phyloP scores from a whole-genome alignment of 2,888 invertebrate genomes.

The Platycheirus albimanus region DNA sequence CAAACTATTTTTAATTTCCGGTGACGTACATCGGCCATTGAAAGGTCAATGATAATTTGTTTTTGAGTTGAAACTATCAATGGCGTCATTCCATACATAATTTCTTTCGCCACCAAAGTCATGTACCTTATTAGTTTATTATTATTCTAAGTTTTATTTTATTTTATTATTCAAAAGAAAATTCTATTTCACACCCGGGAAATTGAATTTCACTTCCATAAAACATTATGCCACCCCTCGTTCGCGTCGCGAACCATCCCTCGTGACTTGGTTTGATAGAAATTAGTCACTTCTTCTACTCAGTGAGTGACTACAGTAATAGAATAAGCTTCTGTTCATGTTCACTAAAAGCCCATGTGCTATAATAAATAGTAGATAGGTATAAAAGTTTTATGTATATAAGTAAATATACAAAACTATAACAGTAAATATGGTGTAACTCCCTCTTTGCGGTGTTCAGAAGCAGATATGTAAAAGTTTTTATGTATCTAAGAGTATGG shows the following conservation, averaged over 20 bases:
- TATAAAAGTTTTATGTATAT: too few relatives aligned
- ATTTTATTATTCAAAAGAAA: neutral
- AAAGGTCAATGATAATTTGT: slow-evolving; percentile 62
- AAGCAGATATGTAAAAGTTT: too few relatives aligned
- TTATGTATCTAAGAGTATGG: slow-evolving; percentile 1
- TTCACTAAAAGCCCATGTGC: slow-evolving; percentile 25
- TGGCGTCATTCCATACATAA: slow-evolving; percentile 42
- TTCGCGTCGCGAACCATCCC: too few relatives aligned
- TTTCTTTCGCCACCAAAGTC: slow-evolving; percentile 6
- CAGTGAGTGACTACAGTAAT: slow-evolving; percentile 28
- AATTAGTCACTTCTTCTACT: slow-evolving; percentile 56
- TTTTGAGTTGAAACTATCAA: slow-evolving; percentile 25
- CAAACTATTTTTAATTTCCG: slow-evolving; percentile 45
- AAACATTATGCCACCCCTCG: too few relatives aligned
- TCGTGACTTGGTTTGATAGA: slow-evolving; percentile 47
- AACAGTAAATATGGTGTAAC: neutral
- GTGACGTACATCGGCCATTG: slow-evolving; percentile 36
- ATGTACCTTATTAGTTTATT: slow-evolving; percentile 38
- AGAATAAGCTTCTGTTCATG: slow-evolving; percentile 29
- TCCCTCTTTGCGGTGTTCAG: neutral
- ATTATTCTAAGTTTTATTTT: neutral
- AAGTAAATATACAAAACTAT: neutral
- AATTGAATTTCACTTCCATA: slow-evolving; percentile 17
- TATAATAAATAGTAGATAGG: neutral
- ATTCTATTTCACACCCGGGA: neutral